Evolutionary conservation across 2,888 invertebrate genomes (phyloP).

Genomic region (Lochmaea capreae): DNA sequence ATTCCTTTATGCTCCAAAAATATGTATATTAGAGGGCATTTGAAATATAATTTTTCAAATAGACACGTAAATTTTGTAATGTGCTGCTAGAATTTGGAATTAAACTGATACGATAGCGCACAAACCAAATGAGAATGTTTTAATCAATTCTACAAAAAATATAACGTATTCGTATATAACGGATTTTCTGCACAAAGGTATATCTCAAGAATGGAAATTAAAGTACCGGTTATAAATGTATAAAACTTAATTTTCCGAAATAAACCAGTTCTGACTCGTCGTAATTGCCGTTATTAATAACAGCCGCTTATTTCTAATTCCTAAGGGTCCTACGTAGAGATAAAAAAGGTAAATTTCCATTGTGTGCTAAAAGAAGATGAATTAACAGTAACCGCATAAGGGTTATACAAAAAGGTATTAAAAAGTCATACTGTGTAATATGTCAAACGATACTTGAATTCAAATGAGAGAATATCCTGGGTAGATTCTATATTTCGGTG

Average conservation of each 20-base stretch:
- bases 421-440: constrained; percentile 43
- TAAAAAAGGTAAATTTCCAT: constrained; percentile 36
- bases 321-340: constrained; percentile 27
- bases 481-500: constrained; percentile 13
- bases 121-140: too few species aligned
- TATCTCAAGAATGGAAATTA: constrained; percentile 25
- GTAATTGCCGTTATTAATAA: constrained; percentile 43
- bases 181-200: not conserved
- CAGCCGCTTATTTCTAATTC: constrained; percentile 33
- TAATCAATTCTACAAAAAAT: constrained; percentile 1
- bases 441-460: constrained; percentile 36
- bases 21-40: not conserved
- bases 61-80: too few species aligned
- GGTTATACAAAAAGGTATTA: constrained; percentile 37
- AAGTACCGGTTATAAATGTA: constrained; percentile 30
- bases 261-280: constrained; percentile 36
- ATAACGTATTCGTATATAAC: not conserved
- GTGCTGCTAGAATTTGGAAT: too few species aligned
- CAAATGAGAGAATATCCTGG: constrained; percentile 23
- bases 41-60: not conserved
- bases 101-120: too few species aligned
- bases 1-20: not conserved
- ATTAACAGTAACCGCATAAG: constrained; percentile 37
- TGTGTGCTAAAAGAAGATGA: constrained; percentile 31
- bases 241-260: constrained; percentile 35